phyloP scores from a whole-genome alignment of 2,888 invertebrate genomes.

The Lymantria dispar region DNA sequence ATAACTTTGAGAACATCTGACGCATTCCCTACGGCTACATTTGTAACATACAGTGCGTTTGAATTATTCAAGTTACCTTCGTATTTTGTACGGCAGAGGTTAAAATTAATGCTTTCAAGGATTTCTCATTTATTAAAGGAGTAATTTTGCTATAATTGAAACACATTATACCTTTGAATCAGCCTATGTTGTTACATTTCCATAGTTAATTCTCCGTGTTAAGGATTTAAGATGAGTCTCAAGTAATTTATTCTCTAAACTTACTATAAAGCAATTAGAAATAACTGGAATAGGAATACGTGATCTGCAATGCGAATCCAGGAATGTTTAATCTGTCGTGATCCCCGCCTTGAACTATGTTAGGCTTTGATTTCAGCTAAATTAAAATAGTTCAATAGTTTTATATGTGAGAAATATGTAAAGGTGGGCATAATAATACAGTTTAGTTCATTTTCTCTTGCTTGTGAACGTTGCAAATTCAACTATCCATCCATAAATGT shows the following conservation, averaged over 20 bases:
- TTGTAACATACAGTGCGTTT: conserved; percentile 36
- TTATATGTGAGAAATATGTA: too few relatives aligned
- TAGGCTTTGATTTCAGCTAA: too few relatives aligned
- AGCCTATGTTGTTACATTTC: conserved; percentile 18
- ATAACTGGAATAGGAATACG: background rate
- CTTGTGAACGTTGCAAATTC: too few relatives aligned
- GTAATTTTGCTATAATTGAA: conserved; percentile 51
- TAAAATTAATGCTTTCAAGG: conserved; percentile 49
- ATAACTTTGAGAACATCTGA: conserved; percentile 28
- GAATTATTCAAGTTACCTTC: conserved; percentile 44
- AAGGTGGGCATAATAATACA: too few relatives aligned
- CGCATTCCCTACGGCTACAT: conserved; percentile 22
- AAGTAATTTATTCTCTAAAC: conserved; percentile 9
- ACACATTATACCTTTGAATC: conserved; percentile 21
- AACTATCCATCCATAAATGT: too few relatives aligned
- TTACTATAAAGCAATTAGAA: conserved; percentile 1
- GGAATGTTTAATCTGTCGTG: conserved; percentile 1
- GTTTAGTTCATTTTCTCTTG: too few relatives aligned
- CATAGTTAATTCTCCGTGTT: conserved; percentile 32
- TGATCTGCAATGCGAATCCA: background rate
- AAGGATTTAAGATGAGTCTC: conserved; percentile 23
- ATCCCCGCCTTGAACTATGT: too few relatives aligned
- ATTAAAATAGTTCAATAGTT: too few relatives aligned
- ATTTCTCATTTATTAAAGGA: conserved; percentile 56
- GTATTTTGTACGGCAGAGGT: conserved; percentile 39